A percentile compares a stretch with the other conserved stretches of the same genome.
These are phyloP conservation scores for Lophura nycthemera DNA, from an alignment of 2,113 vertebrate species.

Conservation along the genomic window DNA sequence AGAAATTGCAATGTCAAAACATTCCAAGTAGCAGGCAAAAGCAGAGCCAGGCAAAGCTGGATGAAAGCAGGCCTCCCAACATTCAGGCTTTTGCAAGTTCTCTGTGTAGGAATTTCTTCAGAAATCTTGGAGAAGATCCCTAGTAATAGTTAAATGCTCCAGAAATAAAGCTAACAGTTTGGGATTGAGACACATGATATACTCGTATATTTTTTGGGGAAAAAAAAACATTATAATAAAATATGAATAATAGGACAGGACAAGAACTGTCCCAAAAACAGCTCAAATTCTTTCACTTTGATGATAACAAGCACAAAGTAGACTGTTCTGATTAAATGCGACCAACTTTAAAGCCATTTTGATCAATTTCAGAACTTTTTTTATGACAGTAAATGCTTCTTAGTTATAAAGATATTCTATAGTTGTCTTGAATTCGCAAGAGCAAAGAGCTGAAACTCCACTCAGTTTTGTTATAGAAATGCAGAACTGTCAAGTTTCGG, in stretches of 20 bases:
- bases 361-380: background rate
- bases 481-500: background rate
- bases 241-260: background rate
- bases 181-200: background rate
- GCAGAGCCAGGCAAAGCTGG: background rate
- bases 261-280: background rate
- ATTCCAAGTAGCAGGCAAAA: background rate
- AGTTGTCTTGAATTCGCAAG: background rate
- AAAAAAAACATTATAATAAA: background rate
- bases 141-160: background rate
- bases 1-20: background rate
- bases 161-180: background rate
- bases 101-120: background rate
- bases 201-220: background rate
- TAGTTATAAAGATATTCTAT: background rate
- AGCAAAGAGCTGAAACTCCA: background rate
- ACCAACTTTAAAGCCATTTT: background rate
- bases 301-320: background rate
- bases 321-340: background rate
- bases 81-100: background rate
- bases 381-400: background rate
- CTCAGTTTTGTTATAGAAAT: background rate
- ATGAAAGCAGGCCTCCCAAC: background rate
- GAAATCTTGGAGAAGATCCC: background rate
- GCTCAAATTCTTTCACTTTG: background rate